Base-by-base conservation (phyloP, 2,888 invertebrate genomes). In the Latheticus oryzae region DNA sequence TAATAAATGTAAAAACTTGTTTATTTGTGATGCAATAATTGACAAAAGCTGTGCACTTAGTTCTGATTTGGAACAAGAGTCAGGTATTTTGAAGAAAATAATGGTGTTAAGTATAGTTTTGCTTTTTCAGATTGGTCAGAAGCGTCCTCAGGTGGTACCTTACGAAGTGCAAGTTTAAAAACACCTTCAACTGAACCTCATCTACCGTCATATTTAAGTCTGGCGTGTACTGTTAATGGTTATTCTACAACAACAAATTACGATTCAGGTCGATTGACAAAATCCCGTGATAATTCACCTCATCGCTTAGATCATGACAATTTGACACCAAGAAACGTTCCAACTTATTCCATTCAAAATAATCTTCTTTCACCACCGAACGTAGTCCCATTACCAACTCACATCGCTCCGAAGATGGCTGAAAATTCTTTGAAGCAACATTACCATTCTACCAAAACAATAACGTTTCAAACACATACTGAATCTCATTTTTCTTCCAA, bases 181-280 rank as follows among this genome's bases (percentile, higher is more conserved):
- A 52, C 67, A 3, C 62, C 63, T 8, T 55, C 62, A n/a, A 66
- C 70, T 16, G 66, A 68, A 81, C 72, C 73, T 8, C 90, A 91
- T 75, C 88, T 92, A 73, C 95, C 95, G 0, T 93, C 93, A 53
- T 95, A 95, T 76, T 80, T 95, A 51, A 92, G 91, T 70, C 80
- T 95, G 60, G 93, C 95, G 42, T 93, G 94, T 76, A 93, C 93
- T 11, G 92, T 95, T 43, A 93, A 91, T 79, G 95, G 95, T 2
- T 95, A 95, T 76, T 90, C 91, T 2, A 91, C 91, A 68, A 83
- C 91, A 52, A 93, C 90, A 3, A 90, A 92, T 55, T 94, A 93
- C 83, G 91, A 93, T 77, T 91, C 92, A 0, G 88, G 90, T 73
- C 79, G 88, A 43, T 64, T 78, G 33, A 69, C 77, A 1, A 69